These are phyloP conservation scores for Scomberomorus guttatus DNA, from an alignment of 2,797 vertebrate genomes.

Conservation along the genomic window DNA sequence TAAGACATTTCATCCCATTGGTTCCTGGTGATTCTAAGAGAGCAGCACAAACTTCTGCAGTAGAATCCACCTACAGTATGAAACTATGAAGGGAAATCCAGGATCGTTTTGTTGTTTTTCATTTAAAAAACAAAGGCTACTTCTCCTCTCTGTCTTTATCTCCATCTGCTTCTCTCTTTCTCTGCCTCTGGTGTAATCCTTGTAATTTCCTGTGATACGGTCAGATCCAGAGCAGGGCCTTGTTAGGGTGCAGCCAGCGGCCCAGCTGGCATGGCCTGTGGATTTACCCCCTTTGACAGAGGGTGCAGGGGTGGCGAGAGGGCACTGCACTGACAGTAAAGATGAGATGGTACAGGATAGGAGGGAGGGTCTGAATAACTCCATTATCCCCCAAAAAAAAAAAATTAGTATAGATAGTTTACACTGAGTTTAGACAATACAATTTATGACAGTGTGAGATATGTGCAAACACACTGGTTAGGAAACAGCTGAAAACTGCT, in stretches of 20 bases:
- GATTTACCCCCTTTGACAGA: constrained; percentile 25
- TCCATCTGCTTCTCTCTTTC: constrained; percentile 25
- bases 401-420: too few relatives aligned
- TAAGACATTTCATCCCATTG: constrained; percentile 1
- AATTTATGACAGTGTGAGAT: too few relatives aligned
- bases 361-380: not conserved
- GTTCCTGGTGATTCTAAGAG: not conserved
- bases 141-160: not conserved
- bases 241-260: constrained; percentile 46
- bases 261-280: constrained; percentile 42
- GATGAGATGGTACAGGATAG: not conserved
- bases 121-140: constrained; percentile 26
- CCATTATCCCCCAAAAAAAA: not conserved
- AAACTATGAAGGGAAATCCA: not conserved
- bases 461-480: too few relatives aligned
- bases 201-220: constrained; percentile 73
- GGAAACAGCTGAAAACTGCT: not conserved
- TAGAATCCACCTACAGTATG: not conserved
- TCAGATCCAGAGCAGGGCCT: constrained; percentile 53
- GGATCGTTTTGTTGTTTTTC: constrained; percentile 26
- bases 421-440: not conserved
- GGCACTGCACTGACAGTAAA: not conserved
- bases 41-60: not conserved
- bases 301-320: constrained; percentile 5
- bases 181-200: constrained; percentile 57